Base-by-base conservation (phyloP, 2,113 vertebrate species). In the Brevimyrus niger region DNA sequence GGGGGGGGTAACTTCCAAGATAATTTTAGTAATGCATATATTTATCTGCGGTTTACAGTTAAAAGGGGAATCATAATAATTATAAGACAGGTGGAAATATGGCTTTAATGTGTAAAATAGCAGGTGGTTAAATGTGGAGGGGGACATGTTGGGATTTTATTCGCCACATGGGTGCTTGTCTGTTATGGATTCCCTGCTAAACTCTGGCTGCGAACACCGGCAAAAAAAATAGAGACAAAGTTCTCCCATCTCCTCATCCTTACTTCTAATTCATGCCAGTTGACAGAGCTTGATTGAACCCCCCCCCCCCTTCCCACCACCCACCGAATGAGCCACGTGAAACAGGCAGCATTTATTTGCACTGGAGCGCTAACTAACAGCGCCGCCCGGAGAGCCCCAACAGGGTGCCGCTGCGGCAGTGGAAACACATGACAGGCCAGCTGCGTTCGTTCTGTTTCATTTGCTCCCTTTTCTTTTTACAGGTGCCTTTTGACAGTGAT, bases 381-480 rank as follows among this genome's bases (percentile, higher is more conserved):
- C 92, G 90, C 91, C 90, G 91, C 91, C 90, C 92, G 89, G 93
- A 50, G 84, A 89, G 87, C 89, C 50, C 90, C 89, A 84, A 84
- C 86, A 46, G 69, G 92, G 88, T 88, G 23, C 47, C 91, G 48
- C 76, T 38, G 55, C 89, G 88, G 93, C 92, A 95, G 92, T 89
- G 90, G 92, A 96, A 95, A 94, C 95, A 95, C 93, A 93, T 94
- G 94, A 95, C 93, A 91, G 90, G 90, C 88, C 94, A 95, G 92
- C 93, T 93, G 94, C 91, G 93, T 90, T 90, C 27, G 46, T 51
- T 50, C 21, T 46, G 9, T 88, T 44, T 61, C 38, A 65, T 44
- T 58, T 87, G 51, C 42, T 58, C 8, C 23, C 31, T 87, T 1
- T 69, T 69, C 61, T 92, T 93, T 94, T 94, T 94, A 93, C 93